Percentiles rank a stretch among this genome's conserved stretches.
phyloP scores from a whole-genome alignment of 2,113 vertebrate species.

The Paracanthobrama guichenoti region DNA sequence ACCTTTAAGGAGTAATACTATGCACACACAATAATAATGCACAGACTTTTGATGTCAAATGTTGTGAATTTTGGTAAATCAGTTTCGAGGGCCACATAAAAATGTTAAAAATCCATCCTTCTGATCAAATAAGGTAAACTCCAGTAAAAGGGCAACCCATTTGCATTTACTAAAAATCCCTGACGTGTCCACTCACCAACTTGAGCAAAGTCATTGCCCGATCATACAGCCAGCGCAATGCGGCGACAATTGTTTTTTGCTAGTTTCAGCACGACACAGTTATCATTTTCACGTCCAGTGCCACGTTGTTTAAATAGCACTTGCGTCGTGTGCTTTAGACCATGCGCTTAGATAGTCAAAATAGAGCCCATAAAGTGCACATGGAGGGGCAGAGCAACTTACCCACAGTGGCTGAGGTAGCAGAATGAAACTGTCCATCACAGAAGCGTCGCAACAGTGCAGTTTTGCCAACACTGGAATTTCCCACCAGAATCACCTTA shows the following conservation, averaged over 20 bases:
- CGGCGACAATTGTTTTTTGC: no score
- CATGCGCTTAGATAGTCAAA: no score
- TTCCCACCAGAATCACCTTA: slow-evolving; percentile 90
- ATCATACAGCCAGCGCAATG: no score
- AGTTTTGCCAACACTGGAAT: slow-evolving; percentile 91
- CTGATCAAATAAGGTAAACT: not conserved
- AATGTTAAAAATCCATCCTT: not conserved
- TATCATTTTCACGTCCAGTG: no score
- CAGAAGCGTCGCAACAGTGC: slow-evolving; percentile 87
- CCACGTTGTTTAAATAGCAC: no score
- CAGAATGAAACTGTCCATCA: slow-evolving; percentile 79
- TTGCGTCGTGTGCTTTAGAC: no score
- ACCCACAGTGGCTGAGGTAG: slow-evolving; percentile 88
- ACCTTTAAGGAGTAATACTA: not conserved
- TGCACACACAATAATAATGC: not conserved
- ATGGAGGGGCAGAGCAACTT: slow-evolving; percentile 61
- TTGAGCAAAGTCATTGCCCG: no score
- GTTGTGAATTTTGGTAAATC: not conserved
- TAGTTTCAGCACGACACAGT: no score
- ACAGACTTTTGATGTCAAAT: not conserved
- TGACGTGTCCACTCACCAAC: no score
- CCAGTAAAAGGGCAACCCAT: not conserved
- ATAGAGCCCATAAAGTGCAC: not conserved
- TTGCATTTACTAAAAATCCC: not conserved
- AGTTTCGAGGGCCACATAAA: not conserved